Evolutionary conservation across 2,888 invertebrate species (phyloP), one percentile per base, ranked within the genome.

Genomic region (Lasioglossum figueresi): DNA sequence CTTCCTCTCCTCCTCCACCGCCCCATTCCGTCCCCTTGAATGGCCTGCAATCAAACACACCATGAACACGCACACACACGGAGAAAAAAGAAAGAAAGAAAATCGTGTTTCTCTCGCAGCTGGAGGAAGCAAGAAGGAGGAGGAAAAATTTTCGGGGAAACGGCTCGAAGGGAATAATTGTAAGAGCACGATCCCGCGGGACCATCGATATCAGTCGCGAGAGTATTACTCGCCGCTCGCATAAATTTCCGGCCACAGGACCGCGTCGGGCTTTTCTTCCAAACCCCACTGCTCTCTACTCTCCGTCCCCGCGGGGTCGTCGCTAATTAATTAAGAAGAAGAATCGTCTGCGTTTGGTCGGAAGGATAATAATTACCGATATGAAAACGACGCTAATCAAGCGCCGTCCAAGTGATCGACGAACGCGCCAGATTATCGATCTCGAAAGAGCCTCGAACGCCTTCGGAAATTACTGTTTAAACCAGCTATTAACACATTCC

Each of bases 31-130:
- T 52, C 27, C 27, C 84, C 74, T 84, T 79, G 77, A 89, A 88
- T 83, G 83, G 89, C 79, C 84, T 80, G 88, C 89, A 88, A 89
- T 89, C 90, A 89, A 88, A 89, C 88, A 84, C 83, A 59, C 59
- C 59, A 27, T 59, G 16, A 12, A 59, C 59, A 59, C 59, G 27
- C 59, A 27, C n/a, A 59, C 76, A 34, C 63, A 78, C 66, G 76
- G 74, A 81, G 77, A 89, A 84, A 85, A 80, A 31, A n/a, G 3
- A 12, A 43, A 59, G 56, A 4, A 59, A n/a, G 56, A 27, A 23
- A 52, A 23, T 23, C 52, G 52, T 52, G 52, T 52, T 23, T 3
- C 52, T 23, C 27, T n/a, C 27, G 27, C n/a, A 27, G 27, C 3
- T 4, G 27, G 4, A 27, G 59, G 27, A 14, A 27, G 12, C 27